Percentiles rank a stretch among this genome's conserved stretches.
phyloP scores from a whole-genome alignment of 2,113 vertebrate genomes.

The Apaloderma vittatum region DNA sequence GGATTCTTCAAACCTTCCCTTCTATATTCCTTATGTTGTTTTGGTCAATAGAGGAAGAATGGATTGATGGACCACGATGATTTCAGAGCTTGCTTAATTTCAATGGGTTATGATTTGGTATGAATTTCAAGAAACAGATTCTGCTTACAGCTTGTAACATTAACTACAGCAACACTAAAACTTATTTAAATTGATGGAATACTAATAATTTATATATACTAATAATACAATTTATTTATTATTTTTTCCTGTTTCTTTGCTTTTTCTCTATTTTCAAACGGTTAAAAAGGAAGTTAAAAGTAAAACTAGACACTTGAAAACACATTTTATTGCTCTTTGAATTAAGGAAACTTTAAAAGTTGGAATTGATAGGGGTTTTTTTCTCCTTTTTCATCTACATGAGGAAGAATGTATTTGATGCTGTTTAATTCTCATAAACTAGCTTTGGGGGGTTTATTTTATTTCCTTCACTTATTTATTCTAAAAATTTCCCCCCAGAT shows the following conservation, averaged over 20 bases:
- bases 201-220: not conserved
- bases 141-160: not conserved
- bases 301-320: not conserved
- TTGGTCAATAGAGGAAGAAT: conserved; percentile 91
- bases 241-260: not conserved
- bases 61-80: conserved; percentile 97
- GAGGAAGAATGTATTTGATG: not conserved
- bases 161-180: conserved; percentile 7
- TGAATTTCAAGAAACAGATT: conserved; percentile 30
- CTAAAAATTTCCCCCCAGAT: not conserved
- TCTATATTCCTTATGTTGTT: not conserved
- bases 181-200: not conserved
- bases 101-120: conserved; percentile 99
- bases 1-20: conserved; percentile 36
- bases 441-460: not conserved
- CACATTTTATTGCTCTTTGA: not conserved
- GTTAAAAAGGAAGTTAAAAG: not conserved
- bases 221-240: too few relatives aligned
- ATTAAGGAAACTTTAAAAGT: not conserved
- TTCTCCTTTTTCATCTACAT: conserved; percentile 12
- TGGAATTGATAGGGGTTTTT: not conserved
- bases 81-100: conserved; percentile 98
- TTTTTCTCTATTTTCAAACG: not conserved
- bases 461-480: not conserved
- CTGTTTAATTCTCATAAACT: not conserved